Percentiles rank a stretch among this genome's conserved stretches.
These are phyloP conservation scores for Pycnonotus jocosus DNA, from an alignment of 2,113 vertebrate genomes.

Conservation along the genomic window DNA sequence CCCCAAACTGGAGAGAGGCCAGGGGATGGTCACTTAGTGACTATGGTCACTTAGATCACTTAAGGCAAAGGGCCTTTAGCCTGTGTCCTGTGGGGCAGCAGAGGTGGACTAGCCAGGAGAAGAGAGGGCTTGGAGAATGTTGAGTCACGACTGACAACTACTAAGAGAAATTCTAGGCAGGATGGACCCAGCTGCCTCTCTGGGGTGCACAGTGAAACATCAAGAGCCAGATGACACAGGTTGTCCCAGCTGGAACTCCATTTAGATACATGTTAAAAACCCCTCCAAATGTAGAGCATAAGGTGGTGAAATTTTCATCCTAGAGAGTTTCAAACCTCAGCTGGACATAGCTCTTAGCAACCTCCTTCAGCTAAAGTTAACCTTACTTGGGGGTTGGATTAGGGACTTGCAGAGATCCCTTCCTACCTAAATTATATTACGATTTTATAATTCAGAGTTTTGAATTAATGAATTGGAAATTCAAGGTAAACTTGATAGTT, in stretches of 20 bases:
- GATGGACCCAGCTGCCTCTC: not conserved
- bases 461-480: not conserved
- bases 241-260: not conserved
- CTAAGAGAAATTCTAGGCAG: not conserved
- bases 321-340: not conserved
- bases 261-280: accelerated
- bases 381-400: not conserved
- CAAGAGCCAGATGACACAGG: accelerated
- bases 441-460: not conserved
- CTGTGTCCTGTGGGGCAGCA: not conserved
- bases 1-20: not conserved
- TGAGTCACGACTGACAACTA: not conserved
- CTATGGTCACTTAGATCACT: too few species aligned
- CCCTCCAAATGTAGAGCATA: not conserved
- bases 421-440: not conserved
- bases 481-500: not conserved
- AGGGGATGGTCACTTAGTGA: too few species aligned
- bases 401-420: not conserved
- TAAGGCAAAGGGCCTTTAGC: not conserved
- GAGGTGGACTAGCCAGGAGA: not conserved
- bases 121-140: not conserved
- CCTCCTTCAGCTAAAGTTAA: not conserved
- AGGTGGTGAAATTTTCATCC: not conserved
- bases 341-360: not conserved
- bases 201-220: not conserved